Conservation (phyloP, 2,888 invertebrate species). For the Scrobipalpa atriplicella region DNA sequence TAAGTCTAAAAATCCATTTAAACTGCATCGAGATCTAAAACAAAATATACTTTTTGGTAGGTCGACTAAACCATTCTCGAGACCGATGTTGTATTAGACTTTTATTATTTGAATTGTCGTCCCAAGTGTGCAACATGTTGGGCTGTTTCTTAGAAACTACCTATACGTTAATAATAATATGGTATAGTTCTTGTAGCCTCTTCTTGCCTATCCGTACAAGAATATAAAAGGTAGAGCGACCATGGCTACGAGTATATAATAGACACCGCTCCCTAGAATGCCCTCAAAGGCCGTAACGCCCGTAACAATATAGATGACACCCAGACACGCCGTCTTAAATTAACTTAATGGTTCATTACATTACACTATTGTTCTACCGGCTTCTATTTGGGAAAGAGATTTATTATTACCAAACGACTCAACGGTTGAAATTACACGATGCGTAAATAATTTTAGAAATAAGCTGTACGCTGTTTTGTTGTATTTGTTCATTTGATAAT, state of each 20-base stretch:
- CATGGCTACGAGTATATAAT: background rate
- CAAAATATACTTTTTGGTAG: too few species aligned
- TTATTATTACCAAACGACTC: background rate
- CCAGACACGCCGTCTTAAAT: constrained; percentile 17
- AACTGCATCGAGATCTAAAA: too few species aligned
- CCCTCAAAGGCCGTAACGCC: background rate
- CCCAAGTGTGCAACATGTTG: too few species aligned
- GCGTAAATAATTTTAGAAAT: too few species aligned
- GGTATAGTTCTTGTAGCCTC: background rate
- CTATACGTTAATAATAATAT: background rate
- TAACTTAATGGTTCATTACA: constrained; percentile 19
- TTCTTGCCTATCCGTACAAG: background rate
- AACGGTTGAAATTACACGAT: too few species aligned
- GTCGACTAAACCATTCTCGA: too few species aligned
- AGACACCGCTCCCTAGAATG: background rate
- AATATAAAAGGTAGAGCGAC: background rate
- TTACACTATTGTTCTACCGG: background rate
- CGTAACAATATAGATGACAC: constrained; percentile 7
- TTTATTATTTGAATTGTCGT: too few species aligned
- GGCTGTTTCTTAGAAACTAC: too few species aligned
- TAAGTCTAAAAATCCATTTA: too few species aligned
- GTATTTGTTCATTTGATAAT: too few species aligned
- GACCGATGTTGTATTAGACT: too few species aligned
- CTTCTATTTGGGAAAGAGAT: background rate
- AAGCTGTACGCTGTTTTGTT: too few species aligned